Evolutionary conservation across 2,797 vertebrate species (phyloP).

Genomic region (Craterocephalus amniculus): DNA sequence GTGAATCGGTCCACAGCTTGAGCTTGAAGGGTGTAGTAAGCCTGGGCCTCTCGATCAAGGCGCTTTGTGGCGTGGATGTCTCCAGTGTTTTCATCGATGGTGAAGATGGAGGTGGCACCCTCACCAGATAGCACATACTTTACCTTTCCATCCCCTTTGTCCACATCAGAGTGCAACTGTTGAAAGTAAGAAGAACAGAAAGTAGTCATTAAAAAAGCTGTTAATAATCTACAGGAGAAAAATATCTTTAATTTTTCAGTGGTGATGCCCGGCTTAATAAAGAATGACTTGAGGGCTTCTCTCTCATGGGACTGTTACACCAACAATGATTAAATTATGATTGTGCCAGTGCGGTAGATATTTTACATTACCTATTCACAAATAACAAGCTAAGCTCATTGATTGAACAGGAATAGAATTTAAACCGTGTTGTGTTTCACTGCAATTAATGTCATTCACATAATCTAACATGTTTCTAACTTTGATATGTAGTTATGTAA

Average conservation of each 20-base stretch:
- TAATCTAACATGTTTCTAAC: constrained; percentile 4
- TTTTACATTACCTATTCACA: constrained; percentile 16
- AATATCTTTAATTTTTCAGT: constrained; percentile 12
- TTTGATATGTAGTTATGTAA: neutral
- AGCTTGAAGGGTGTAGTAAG: constrained; percentile 94
- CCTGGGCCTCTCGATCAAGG: constrained; percentile 94
- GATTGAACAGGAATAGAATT: constrained; percentile 18
- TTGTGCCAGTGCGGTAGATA: neutral
- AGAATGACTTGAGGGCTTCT: constrained; percentile 20
- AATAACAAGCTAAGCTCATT: constrained; percentile 24
- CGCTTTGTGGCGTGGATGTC: constrained; percentile 97
- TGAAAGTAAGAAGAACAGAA: constrained; percentile 40
- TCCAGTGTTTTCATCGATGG: constrained; percentile 96
- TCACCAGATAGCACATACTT: constrained; percentile 96
- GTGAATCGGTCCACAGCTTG: constrained; percentile 92
- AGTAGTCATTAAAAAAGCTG: neutral
- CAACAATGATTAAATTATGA: constrained; percentile 26
- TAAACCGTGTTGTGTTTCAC: constrained; percentile 5
- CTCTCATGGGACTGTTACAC: neutral
- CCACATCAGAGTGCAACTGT: constrained; percentile 98
- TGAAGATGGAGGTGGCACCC: constrained; percentile 96
- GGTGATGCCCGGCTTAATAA: constrained; percentile 5
- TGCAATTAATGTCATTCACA: neutral
- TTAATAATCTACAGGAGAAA: constrained; percentile 3
- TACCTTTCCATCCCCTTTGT: constrained; percentile 95